Evolutionary conservation across 2,888 invertebrate genomes (phyloP).

Genomic region (Euclidia mi): DNA sequence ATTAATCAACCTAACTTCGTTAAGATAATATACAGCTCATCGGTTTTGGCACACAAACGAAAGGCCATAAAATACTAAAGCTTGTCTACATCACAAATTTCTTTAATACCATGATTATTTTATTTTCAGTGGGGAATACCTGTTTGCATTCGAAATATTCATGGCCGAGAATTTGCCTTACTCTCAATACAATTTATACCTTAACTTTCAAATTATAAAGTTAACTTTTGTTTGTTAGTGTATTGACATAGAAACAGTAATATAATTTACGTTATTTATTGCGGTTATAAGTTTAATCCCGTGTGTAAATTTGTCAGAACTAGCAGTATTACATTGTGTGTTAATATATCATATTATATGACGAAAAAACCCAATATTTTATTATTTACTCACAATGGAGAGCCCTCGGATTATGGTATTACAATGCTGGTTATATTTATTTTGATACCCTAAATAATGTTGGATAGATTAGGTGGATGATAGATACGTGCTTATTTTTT

Average conservation of each 20-base stretch:
- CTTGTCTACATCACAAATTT: neutral
- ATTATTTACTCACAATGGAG: slow-evolving; percentile 16
- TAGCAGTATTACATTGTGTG: slow-evolving; percentile 10
- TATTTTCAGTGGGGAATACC: slow-evolving; percentile 10
- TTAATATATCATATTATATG: slow-evolving; percentile 3
- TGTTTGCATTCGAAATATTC: slow-evolving; percentile 1
- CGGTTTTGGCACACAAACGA: neutral
- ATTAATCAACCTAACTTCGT: neutral
- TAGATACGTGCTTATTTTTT: no score
- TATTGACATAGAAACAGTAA: neutral
- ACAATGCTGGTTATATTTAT: neutral
- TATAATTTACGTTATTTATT: slow-evolving; percentile 19
- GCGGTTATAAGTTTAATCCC: slow-evolving; percentile 17
- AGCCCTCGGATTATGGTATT: neutral
- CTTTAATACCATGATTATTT: slow-evolving; percentile 6
- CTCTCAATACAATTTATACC: neutral
- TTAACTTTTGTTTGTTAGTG: neutral
- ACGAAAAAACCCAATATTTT: slow-evolving; percentile 26
- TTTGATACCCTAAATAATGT: neutral
- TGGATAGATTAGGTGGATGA: neutral
- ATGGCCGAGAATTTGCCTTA: neutral
- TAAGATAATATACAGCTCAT: neutral
- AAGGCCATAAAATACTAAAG: neutral
- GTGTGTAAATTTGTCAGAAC: slow-evolving; percentile 29
- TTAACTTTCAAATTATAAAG: neutral